Evolutionary conservation across 2,113 vertebrate genomes (phyloP).

Genomic region (Sakesphorus luctuosus): DNA sequence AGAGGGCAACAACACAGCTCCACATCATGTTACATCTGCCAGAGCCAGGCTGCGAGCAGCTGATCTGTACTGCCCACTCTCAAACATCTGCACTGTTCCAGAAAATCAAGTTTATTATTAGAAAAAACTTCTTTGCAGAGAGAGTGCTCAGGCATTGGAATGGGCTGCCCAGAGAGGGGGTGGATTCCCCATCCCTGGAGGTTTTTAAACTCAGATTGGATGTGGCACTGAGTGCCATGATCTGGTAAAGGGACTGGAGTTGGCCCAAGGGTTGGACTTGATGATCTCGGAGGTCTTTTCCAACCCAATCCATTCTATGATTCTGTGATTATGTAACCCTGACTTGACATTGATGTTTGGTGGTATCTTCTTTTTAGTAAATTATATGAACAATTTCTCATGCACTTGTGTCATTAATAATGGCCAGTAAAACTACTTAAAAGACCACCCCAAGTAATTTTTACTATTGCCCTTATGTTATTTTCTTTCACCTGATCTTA

Average conservation of each 20-base stretch:
- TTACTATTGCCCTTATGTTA: background rate
- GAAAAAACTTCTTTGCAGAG: no score
- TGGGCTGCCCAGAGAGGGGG: no score
- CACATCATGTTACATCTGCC: conserved; percentile 66
- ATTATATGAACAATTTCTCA: background rate
- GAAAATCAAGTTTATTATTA: background rate
- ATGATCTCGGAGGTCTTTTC: no score
- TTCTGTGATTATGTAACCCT: background rate
- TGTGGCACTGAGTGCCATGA: no score
- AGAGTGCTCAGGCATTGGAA: no score
- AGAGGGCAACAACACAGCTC: conserved; percentile 66
- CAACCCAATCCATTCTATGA: no score
- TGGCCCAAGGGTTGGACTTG: no score
- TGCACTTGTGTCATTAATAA: background rate
- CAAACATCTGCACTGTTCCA: background rate
- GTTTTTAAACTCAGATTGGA: no score
- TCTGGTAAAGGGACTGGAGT: no score
- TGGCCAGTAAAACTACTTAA: background rate
- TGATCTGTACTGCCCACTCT: accelerated
- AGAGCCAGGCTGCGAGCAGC: conserved; percentile 66
- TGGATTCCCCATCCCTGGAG: no score
- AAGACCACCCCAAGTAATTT: background rate
- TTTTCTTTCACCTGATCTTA: background rate
- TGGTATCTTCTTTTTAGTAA: background rate
- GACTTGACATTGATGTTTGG: background rate